A percentile compares a stretch with the other conserved stretches of the same genome.
Conservation (phyloP, 2,888 invertebrate species). For the Acleris literana region DNA sequence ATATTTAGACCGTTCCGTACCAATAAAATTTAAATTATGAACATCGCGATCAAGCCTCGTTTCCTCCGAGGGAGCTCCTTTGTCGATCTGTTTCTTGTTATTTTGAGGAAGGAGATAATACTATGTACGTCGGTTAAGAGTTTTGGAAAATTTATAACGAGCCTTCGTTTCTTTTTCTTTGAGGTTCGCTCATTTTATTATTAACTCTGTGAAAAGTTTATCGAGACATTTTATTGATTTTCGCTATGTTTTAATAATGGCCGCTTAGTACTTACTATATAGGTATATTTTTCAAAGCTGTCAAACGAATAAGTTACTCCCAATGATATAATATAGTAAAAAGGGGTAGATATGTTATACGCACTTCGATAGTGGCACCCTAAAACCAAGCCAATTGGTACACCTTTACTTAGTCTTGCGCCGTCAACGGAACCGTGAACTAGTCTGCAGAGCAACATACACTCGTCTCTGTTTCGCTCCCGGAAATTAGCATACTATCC, state of each 20-base stretch:
- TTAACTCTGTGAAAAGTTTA: conserved; percentile 16
- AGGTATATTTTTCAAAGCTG: too few species aligned
- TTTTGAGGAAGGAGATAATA: conserved; percentile 52
- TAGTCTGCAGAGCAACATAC: too few species aligned
- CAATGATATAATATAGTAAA: too few species aligned
- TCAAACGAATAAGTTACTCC: too few species aligned
- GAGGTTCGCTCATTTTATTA: conserved; percentile 35
- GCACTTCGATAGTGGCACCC: too few species aligned
- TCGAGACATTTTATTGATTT: neutral
- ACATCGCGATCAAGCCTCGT: conserved; percentile 55
- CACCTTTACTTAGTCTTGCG: too few species aligned
- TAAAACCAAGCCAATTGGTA: too few species aligned
- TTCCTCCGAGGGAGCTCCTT: conserved; percentile 60
- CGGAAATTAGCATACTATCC: too few species aligned
- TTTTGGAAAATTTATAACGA: conserved; percentile 55
- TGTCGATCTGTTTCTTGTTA: conserved; percentile 63
- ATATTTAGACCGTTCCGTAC: conserved; percentile 51
- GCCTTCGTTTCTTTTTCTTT: conserved; percentile 44
- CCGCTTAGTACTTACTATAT: too few species aligned
- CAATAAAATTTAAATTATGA: conserved; percentile 61
- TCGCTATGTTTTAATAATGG: neutral
- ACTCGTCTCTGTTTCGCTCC: too few species aligned
- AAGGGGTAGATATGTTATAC: too few species aligned
- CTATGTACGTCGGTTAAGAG: conserved; percentile 53
- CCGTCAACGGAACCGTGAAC: too few species aligned